These are phyloP conservation scores for Lagorchestes hirsutus DNA, from an alignment of 2,797 vertebrate species.

Conservation along the genomic window DNA sequence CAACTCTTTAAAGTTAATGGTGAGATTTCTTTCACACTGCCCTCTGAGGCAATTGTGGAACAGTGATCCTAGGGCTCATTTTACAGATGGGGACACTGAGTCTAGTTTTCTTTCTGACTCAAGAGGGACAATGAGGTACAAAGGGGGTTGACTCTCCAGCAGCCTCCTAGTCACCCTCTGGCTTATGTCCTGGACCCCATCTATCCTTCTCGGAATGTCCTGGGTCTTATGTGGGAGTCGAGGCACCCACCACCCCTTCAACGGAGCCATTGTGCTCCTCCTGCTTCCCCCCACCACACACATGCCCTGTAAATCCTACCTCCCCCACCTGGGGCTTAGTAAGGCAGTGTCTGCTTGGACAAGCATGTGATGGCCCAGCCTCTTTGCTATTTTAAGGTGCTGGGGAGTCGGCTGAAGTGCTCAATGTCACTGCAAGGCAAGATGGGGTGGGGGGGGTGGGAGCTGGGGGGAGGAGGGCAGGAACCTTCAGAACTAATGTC, in stretches of 20 bases:
- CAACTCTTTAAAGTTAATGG: not conserved
- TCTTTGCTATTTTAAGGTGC: conserved; percentile 75
- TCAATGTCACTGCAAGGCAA: conserved; percentile 82
- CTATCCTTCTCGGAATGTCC: not conserved
- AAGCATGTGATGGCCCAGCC: conserved; percentile 44
- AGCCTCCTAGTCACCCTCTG: too few relatives aligned
- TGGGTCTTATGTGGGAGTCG: not conserved
- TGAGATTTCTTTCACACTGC: not conserved
- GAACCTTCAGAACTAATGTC: conserved; percentile 89
- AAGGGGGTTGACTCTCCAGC: not conserved
- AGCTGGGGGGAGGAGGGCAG: conserved; percentile 80
- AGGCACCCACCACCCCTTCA: not conserved
- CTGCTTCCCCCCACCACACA: not conserved
- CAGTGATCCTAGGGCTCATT: not conserved
- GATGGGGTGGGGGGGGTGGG: not conserved
- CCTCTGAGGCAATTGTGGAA: not conserved
- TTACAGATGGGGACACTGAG: not conserved
- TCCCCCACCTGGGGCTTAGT: conserved; percentile 47
- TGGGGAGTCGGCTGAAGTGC: conserved; percentile 66
- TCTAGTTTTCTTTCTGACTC: not conserved
- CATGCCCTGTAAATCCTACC: not conserved
- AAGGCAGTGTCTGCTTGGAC: not conserved
- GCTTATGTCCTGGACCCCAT: not conserved
- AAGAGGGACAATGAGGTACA: not conserved
- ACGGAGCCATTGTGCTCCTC: not conserved